Conservation (phyloP, 2,797 vertebrate species). For the Rhynchonycteris naso region DNA sequence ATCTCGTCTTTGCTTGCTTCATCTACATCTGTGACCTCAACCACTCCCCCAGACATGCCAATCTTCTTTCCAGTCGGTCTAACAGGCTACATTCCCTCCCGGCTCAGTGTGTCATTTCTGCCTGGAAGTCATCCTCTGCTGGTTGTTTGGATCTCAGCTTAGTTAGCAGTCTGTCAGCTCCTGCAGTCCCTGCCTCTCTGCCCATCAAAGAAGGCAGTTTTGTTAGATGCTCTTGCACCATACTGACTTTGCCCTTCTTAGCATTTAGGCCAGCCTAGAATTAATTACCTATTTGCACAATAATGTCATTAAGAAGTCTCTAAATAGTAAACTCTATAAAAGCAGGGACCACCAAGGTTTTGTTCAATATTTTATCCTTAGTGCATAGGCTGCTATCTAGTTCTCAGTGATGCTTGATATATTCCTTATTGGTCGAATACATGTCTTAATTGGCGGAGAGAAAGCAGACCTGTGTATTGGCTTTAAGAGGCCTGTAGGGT, state of each 20-base stretch:
- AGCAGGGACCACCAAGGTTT: neutral
- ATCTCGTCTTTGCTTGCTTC: neutral
- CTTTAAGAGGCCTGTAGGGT: neutral
- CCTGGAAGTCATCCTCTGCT: neutral
- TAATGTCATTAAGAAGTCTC: neutral
- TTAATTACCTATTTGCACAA: slow-evolving; percentile 8
- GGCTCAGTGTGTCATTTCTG: neutral
- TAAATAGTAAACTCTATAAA: neutral
- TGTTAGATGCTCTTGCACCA: neutral
- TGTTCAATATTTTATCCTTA: neutral
- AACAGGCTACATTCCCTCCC: neutral
- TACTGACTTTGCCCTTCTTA: neutral
- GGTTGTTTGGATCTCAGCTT: neutral
- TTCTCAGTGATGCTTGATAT: neutral
- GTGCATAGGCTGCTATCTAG: neutral
- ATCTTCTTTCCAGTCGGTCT: neutral
- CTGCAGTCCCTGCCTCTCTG: neutral
- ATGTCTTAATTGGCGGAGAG: neutral
- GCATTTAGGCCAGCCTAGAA: neutral
- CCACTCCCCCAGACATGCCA: neutral
- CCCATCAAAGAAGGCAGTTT: neutral
- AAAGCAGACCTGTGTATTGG: neutral
- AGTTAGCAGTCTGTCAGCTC: neutral
- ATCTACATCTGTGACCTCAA: neutral
- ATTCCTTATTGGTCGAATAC: neutral